Evolutionary conservation across 2,113 vertebrate species (phyloP).

Genomic region (Pristiophorus japonicus): DNA sequence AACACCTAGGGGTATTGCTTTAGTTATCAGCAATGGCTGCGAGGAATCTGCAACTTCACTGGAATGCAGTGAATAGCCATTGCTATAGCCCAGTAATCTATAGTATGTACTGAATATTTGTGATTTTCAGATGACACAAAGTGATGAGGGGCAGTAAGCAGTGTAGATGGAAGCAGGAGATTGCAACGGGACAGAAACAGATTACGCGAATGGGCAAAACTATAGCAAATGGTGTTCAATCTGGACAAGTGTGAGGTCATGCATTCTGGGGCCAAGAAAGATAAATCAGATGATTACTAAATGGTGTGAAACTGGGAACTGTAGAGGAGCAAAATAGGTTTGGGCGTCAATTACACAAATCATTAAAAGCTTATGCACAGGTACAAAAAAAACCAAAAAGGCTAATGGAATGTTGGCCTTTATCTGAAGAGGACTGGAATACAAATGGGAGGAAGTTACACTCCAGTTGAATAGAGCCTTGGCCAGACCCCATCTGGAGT

Average conservation of each 20-base stretch:
- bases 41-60: not conserved
- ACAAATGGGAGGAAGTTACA: not conserved
- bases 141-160: not conserved
- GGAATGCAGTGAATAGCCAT: not conserved
- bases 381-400: not conserved
- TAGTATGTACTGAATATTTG: not conserved
- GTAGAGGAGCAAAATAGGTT: not conserved
- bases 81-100: not conserved
- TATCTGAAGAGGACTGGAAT: not conserved
- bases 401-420: not conserved
- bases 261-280: not conserved
- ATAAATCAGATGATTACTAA: not conserved
- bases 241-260: not conserved
- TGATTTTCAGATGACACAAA: not conserved
- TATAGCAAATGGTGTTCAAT: not conserved
- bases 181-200: not conserved
- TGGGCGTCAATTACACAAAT: not conserved
- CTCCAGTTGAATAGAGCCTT: not conserved
- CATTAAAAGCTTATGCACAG: not conserved
- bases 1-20: not conserved
- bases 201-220: not conserved
- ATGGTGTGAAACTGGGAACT: not conserved
- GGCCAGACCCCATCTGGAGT: not conserved
- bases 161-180: not conserved
- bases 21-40: not conserved